A percentile compares a stretch with the other conserved stretches of the same genome.
Evolutionary conservation across 2,113 vertebrate genomes (phyloP).

Genomic region (Siphamia tubifer): DNA sequence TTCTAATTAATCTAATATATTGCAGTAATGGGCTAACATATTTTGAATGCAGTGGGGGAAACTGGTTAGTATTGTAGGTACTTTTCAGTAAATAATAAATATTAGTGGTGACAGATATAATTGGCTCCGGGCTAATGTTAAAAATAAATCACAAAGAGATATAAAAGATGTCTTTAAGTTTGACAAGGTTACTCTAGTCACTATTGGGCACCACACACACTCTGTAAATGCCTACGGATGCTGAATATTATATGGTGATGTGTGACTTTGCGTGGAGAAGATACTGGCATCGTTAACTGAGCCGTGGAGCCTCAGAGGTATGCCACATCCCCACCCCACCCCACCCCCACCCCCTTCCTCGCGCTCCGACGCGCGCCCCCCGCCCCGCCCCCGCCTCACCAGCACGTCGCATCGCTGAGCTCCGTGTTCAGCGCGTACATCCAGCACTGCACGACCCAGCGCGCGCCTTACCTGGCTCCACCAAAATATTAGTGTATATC

Average conservation of each 20-base stretch:
- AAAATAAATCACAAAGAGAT: background rate
- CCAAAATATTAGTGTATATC: background rate
- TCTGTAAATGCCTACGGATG: background rate
- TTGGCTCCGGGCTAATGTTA: background rate
- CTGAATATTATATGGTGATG: conserved; percentile 38
- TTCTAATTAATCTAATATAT: too few species aligned
- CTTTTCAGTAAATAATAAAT: background rate
- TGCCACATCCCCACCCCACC: conserved; percentile 7
- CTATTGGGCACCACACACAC: background rate
- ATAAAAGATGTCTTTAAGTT: background rate
- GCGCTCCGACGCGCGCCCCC: background rate
- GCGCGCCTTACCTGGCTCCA: conserved; percentile 51
- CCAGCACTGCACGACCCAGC: conserved; percentile 30
- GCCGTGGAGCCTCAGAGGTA: conserved; percentile 37
- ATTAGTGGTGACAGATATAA: background rate
- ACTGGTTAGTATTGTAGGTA: too few species aligned
- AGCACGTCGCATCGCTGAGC: conserved; percentile 59
- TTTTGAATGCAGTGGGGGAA: too few species aligned
- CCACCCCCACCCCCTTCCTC: background rate
- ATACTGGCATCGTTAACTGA: conserved; percentile 13
- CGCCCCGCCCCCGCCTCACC: conserved; percentile 49
- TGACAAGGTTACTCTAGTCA: conserved; percentile 23
- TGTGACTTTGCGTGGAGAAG: conserved; percentile 38
- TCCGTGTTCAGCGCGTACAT: conserved; percentile 29
- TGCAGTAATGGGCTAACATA: too few species aligned